Evolutionary conservation across 2,797 vertebrate species (phyloP).

Genomic region (Eulemur mongoz): DNA sequence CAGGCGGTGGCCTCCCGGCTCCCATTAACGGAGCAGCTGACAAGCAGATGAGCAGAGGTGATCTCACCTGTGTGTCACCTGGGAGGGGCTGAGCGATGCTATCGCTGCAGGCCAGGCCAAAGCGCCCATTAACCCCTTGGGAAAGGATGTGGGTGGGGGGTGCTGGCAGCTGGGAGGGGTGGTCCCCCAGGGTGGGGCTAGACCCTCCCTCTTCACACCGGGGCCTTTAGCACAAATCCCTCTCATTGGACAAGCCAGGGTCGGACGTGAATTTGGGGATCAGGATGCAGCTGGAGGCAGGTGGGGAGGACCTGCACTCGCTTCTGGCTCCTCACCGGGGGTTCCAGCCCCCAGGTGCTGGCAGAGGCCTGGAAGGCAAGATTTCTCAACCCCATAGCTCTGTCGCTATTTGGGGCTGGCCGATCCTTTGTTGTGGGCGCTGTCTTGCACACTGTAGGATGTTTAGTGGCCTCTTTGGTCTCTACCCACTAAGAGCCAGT

Average conservation of each 20-base stretch:
- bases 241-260: neutral
- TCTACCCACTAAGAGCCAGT: neutral
- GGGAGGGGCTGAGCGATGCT: neutral
- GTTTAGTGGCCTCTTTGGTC: too few species aligned
- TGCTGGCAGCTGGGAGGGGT: neutral
- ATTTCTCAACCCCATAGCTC: neutral
- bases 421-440: neutral
- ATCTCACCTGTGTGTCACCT: neutral
- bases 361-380: neutral
- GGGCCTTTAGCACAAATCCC: neutral
- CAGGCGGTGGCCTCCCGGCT: neutral
- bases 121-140: neutral
- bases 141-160: neutral
- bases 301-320: rapidly evolving
- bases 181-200: neutral
- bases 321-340: neutral
- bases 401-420: rapidly evolving
- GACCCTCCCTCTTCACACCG: neutral
- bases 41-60: neutral
- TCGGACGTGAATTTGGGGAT: too few species aligned
- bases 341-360: neutral
- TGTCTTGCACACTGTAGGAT: neutral
- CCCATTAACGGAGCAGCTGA: conserved; percentile 29
- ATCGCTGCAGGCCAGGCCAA: neutral
- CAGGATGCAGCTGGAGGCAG: neutral